These are phyloP conservation scores for Nysson spinosus DNA, from an alignment of 2,888 invertebrate species.

Conservation along the genomic window DNA sequence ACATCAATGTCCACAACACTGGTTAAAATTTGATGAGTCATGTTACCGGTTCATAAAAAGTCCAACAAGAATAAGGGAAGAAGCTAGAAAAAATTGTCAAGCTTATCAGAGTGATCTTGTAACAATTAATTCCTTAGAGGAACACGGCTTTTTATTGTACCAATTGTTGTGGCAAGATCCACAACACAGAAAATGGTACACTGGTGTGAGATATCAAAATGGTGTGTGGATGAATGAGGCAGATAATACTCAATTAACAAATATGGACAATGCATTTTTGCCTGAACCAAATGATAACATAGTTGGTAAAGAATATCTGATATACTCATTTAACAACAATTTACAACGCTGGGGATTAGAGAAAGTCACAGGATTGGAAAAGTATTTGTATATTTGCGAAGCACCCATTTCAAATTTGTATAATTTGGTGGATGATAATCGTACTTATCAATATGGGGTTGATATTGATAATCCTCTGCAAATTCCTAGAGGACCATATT, in stretches of 20 bases:
- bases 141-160: constrained; percentile 91
- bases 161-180: constrained; percentile 91
- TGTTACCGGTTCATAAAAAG: constrained; percentile 95
- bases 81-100: constrained; percentile 90
- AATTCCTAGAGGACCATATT: constrained; percentile 93
- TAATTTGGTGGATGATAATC: constrained; percentile 85
- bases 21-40: constrained; percentile 88
- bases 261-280: constrained; percentile 90
- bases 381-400: constrained; percentile 92
- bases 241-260: constrained; percentile 87
- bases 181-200: constrained; percentile 91
- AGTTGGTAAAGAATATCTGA: constrained; percentile 85
- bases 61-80: constrained; percentile 87
- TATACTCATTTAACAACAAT: constrained; percentile 81
- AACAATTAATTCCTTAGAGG: constrained; percentile 88
- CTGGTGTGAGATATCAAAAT: constrained; percentile 87
- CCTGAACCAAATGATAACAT: constrained; percentile 80
- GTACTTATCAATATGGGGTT: constrained; percentile 91
- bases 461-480: constrained; percentile 88
- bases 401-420: constrained; percentile 86
- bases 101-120: constrained; percentile 89
- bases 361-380: constrained; percentile 87
- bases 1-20: constrained; percentile 88
- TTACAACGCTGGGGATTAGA: constrained; percentile 91
- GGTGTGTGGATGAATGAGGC: constrained; percentile 90